Evolutionary conservation across 2,888 invertebrate genomes (phyloP).

Genomic region (Mesorhabditis belari): DNA sequence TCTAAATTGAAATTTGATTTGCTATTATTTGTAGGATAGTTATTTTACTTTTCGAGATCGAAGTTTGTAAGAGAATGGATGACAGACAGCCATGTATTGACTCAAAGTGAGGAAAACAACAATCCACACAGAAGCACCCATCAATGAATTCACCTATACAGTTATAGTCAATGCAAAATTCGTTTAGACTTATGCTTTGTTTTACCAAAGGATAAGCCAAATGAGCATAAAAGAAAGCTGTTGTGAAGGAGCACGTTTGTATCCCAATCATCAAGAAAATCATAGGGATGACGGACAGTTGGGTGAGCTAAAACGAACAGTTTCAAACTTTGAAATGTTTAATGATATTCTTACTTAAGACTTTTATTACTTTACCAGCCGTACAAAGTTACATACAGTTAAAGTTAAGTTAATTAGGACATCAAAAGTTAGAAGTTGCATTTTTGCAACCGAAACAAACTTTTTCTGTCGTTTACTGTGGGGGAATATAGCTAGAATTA

Average conservation of each 20-base stretch:
- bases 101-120: slow-evolving; percentile 59
- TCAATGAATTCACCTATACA: slow-evolving; percentile 56
- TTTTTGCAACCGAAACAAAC: too few species aligned
- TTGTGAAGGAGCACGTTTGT: slow-evolving; percentile 43
- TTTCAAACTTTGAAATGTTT: slow-evolving; percentile 3
- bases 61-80: slow-evolving; percentile 45
- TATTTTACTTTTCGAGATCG: slow-evolving; percentile 6
- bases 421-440: too few species aligned
- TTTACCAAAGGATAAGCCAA: slow-evolving; percentile 56
- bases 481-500: background rate
- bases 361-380: background rate
- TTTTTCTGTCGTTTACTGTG: too few species aligned
- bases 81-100: slow-evolving; percentile 58
- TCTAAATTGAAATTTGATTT: too few species aligned
- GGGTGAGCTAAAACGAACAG: slow-evolving; percentile 51
- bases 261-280: slow-evolving; percentile 52
- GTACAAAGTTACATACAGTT: too few species aligned
- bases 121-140: slow-evolving; percentile 59
- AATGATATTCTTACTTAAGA: background rate
- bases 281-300: slow-evolving; percentile 57
- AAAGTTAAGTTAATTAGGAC: too few species aligned
- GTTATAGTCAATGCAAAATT: too few species aligned
- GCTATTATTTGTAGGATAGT: too few species aligned
- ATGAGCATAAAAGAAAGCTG: slow-evolving; percentile 56
- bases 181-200: background rate